Evolutionary conservation across 2,113 vertebrate genomes (phyloP).

Genomic region (Ctenomys sociabilis): DNA sequence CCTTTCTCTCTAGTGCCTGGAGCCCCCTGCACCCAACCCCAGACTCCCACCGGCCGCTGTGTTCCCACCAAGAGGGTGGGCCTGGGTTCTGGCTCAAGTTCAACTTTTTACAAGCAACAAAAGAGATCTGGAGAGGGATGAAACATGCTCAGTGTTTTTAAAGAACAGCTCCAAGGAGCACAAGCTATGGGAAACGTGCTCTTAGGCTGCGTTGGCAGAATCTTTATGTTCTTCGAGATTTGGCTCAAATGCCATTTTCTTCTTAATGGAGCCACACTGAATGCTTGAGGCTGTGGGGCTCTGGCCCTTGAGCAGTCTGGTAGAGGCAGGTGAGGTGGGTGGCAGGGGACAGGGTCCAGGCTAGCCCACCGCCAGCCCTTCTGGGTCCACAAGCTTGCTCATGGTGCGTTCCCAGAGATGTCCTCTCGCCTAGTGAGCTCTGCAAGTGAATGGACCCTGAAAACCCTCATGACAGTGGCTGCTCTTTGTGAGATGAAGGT

Average conservation of each 20-base stretch:
- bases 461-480: not conserved
- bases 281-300: not conserved
- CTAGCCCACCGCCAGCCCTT: not conserved
- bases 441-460: not conserved
- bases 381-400: accelerated
- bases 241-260: not conserved
- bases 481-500: not conserved
- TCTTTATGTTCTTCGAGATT: not conserved
- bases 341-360: not conserved
- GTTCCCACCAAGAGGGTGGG: not conserved
- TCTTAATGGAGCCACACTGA: accelerated
- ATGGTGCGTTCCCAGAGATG: not conserved
- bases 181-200: not conserved
- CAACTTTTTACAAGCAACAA: not conserved
- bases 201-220: not conserved
- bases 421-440: not conserved
- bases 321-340: accelerated
- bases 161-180: not conserved
- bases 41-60: not conserved
- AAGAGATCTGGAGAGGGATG: not conserved
- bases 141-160: not conserved
- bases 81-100: not conserved
- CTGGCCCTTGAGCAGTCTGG: not conserved
- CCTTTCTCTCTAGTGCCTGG: not conserved
- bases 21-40: not conserved